Percentiles rank a stretch among this genome's conserved stretches.
These are phyloP conservation scores for Aplodontia rufa DNA, from an alignment of 2,113 vertebrate species.

Conservation along the genomic window DNA sequence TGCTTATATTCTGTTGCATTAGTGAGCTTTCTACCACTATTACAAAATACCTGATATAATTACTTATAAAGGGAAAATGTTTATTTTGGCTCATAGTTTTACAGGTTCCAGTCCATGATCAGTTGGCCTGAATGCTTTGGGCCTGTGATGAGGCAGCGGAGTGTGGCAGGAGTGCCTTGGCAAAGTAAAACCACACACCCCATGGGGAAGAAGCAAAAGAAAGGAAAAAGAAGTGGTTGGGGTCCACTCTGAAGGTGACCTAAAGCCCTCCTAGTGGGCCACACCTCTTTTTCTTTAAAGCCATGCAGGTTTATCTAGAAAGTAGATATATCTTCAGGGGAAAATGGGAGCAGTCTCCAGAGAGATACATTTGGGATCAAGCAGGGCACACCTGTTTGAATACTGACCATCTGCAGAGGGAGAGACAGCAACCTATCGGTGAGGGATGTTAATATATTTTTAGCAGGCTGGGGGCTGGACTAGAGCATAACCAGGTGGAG, in stretches of 20 bases:
- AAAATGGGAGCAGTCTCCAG: too few species aligned
- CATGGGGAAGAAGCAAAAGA: not conserved
- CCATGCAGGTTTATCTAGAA: too few species aligned
- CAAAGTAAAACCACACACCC: not conserved
- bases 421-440: too few species aligned
- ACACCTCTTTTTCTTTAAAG: not conserved
- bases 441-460: too few species aligned
- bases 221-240: not conserved
- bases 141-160: not conserved
- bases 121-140: not conserved
- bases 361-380: too few species aligned
- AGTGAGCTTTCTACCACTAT: not conserved
- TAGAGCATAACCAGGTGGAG: too few species aligned
- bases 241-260: not conserved
- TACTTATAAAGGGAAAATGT: not conserved
- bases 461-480: too few species aligned
- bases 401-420: too few species aligned
- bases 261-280: not conserved
- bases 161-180: not conserved
- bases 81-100: not conserved
- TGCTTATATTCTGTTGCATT: not conserved
- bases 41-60: not conserved
- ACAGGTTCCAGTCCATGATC: not conserved
- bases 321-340: too few species aligned
- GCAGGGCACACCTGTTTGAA: too few species aligned